Evolutionary conservation across 2,113 vertebrate species (phyloP).

Genomic region (Haplochromis burtoni): DNA sequence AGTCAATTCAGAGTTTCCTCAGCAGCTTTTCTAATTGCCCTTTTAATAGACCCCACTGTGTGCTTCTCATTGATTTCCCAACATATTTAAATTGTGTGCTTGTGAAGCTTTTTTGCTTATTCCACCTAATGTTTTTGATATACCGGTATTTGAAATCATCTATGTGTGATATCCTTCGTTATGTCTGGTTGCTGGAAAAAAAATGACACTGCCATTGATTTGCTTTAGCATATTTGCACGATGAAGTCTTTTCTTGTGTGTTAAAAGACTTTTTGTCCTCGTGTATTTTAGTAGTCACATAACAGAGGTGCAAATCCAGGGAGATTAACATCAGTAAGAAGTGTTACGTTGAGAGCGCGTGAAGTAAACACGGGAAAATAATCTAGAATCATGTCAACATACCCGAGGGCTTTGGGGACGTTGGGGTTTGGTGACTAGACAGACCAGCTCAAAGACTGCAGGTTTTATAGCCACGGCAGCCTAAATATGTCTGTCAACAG

Average conservation of each 20-base stretch:
- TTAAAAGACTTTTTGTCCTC: not conserved
- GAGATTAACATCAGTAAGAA: not conserved
- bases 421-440: not conserved
- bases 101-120: not conserved
- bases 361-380: not conserved
- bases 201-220: not conserved
- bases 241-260: not conserved
- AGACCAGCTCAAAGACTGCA: not conserved
- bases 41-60: not conserved
- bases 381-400: not conserved
- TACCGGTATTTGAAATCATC: not conserved
- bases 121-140: not conserved
- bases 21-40: not conserved
- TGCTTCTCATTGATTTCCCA: not conserved
- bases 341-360: not conserved
- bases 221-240: not conserved
- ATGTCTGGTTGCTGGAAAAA: not conserved
- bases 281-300: not conserved
- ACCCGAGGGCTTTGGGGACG: not conserved
- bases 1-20: not conserved
- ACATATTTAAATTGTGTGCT: not conserved
- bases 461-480: not conserved
- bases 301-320: not conserved
- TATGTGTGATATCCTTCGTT: not conserved
- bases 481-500: not conserved